These are phyloP conservation scores for Azorinus chamasolen DNA, from an alignment of 2,888 invertebrate species.

Conservation along the genomic window DNA sequence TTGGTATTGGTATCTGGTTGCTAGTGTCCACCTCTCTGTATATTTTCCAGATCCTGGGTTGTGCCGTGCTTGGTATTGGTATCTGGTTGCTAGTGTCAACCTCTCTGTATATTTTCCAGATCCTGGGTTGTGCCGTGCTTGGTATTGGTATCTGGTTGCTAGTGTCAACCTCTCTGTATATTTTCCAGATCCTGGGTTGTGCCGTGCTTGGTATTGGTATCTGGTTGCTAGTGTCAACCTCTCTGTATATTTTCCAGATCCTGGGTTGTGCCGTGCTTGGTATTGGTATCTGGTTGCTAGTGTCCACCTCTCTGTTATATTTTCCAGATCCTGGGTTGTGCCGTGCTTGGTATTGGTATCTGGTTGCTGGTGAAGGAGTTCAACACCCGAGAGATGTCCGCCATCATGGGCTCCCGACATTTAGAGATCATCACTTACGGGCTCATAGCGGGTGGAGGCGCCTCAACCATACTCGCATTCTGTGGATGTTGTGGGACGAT, in stretches of 20 bases:
- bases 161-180: no score
- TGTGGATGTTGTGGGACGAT: conserved; percentile 84
- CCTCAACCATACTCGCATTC: conserved; percentile 80
- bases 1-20: conserved; percentile 81
- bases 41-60: conserved; percentile 78
- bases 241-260: no score
- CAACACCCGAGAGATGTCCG: conserved; percentile 80
- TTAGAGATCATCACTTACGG: conserved; percentile 80
- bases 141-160: conserved; percentile 81
- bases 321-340: conserved; percentile 79
- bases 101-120: no score
- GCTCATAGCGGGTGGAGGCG: conserved; percentile 80
- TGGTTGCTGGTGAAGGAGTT: conserved; percentile 82
- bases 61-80: conserved; percentile 79
- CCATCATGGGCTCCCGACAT: conserved; percentile 76
- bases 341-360: conserved; percentile 79
- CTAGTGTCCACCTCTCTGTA: no score
- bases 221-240: conserved; percentile 80
- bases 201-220: conserved; percentile 80
- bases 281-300: no score
- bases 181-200: conserved; percentile 78
- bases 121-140: conserved; percentile 79
- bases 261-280: no score
- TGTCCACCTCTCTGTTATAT: not conserved
- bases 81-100: conserved; percentile 81